Base-by-base conservation (phyloP, 2,113 vertebrate genomes). In the Laterallus jamaicensis region DNA sequence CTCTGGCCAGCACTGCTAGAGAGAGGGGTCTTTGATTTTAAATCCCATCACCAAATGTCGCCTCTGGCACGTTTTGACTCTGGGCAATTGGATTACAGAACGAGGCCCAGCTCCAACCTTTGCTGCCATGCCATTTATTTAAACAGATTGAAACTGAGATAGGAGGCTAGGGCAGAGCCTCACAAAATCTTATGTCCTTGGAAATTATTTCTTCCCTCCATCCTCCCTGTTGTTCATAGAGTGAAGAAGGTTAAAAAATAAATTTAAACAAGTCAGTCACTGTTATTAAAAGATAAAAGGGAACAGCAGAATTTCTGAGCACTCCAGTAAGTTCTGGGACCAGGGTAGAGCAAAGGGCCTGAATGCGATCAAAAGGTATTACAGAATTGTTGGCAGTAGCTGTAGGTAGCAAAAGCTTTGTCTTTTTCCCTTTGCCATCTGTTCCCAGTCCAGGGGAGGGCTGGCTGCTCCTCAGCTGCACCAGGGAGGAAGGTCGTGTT, bases 21-120 rank as follows among this genome's bases (percentile, higher is more conserved):
- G 32, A 94, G 35, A 86, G 28, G 49, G 11, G 40, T 82, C 91
- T 93, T 91, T 88, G 83, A 91, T 95, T 96, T 95, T 90, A 96
- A 95, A 94, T 93, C 63, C 71, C 14, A 8, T 79, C 77, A 86
- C 73, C 54, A 78, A 95, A 94, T 83, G n/a, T 80, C 28, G 1
- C 71, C 75, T 86, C 74, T 83, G 90, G 85, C 92, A 92, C 32
- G 15, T 84, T 95, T 92, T 80, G 11, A 77, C 56, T 76, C 21
- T 21, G 19, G 42, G 50, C n/a, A 71, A 85, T 47, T 86, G 80
- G 47, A 86, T 94, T 96, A 89, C 5, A 4, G 60, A 82, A 44
- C 37, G 76, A 91, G 77, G 28, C 9, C 42, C 35, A 68, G 35
- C 12, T 94, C 60, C 35, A 86, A 24, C 29, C 37, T 85, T 74